Evolutionary conservation across 2,113 vertebrate species (phyloP), one percentile per base, ranked within the genome.

Genomic region (Nycticebus coucang): DNA sequence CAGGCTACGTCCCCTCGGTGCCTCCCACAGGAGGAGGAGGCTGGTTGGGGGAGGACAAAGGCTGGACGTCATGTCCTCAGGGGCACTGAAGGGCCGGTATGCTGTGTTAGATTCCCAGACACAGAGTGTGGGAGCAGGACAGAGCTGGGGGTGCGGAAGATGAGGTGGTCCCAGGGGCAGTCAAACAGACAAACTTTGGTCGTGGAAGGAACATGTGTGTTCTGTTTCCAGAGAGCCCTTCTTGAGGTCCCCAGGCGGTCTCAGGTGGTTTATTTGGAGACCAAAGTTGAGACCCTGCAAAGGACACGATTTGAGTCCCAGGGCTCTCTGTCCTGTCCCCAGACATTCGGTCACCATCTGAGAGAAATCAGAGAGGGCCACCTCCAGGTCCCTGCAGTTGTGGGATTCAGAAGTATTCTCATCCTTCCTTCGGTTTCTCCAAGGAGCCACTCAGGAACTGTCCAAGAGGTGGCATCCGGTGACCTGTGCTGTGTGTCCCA

Each of bases 71-170:
- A 19, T 15, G 45, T 26, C 17, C 37, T 95, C 26, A 66, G 12
- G 3, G 33, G 13, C 28, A 24, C 7, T 24, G 77, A 50, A 57
- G 30, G 72, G 17, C 37, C 21, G 5, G n/a, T 11, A 7, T 19
- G 28, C 35, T 33, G 71, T 5, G 28, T 5, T 77, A 28, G 22
- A 33, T n/a, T 41, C 60, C 53, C 35, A 17, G 2, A 13, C n/a
- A 35, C 41, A 59, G 28, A 3, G 2, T 2, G 45, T 45, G 41
- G 87, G 62, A 87, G 15, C 28, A 9, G 21, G 19, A 1, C 21
- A 18, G 5, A 77, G 5, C 59, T 12, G 5, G 17, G 68, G 5
- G 7, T 1, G 0, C 2, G 37, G 28, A 62, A 69, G 21, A 28
- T n/a, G 62, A 55, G 21, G n/a, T n/a, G 11, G 0, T n/a, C 72